Evolutionary conservation across 1,140 invertebrate genomes (phyloP), one percentile per base, ranked within the genome.

Genomic region (Diachasmimorpha longicaudata): DNA sequence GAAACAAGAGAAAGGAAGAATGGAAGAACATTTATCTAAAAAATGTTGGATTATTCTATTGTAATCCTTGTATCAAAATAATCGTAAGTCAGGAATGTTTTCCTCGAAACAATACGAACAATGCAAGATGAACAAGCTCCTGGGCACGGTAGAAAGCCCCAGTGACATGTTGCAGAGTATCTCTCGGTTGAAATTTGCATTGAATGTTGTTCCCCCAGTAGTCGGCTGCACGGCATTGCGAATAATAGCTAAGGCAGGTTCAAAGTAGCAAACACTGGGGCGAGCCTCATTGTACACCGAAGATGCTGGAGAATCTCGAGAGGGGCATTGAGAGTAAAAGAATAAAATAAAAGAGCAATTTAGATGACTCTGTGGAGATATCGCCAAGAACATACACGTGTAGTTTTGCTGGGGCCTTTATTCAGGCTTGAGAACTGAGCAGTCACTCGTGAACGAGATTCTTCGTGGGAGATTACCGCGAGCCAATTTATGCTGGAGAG

Each of bases 311-410:
- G n/a, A 70, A 36, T n/a, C n/a, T 36, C 23, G 14, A 0, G 55
- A 63, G 63, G 63, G 63, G 4, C 16, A 4, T 4, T 48, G 4
- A 13, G 63, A 36, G 10, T 19, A 16, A 79, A 78, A 48, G 6
- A n/a, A n/a, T 11, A 16, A 16, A 48, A 8, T 14, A 5, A 48
- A 14, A 14, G 80, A 81, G 78, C 81, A 82, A 82, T 81, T 81
- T 81, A 82, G 81, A 82, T 82, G 81, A 78, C 76, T 79, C 76
- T 77, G n/a, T n/a, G n/a, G 70, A 73, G 39, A 80, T 79, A 82
- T 82, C n/a, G n/a, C 79, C 69, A 78, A 75, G 68, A 63, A 70
- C 72, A 74, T 75, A 77, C 72, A 63, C 76, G 76, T 76, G 74
- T 66, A 42, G 75, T 31, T 31, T 31, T 46, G n/a, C 70, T 37